Base-by-base conservation (phyloP, 2,888 invertebrate species). In the Choristoneura rosaceana region DNA sequence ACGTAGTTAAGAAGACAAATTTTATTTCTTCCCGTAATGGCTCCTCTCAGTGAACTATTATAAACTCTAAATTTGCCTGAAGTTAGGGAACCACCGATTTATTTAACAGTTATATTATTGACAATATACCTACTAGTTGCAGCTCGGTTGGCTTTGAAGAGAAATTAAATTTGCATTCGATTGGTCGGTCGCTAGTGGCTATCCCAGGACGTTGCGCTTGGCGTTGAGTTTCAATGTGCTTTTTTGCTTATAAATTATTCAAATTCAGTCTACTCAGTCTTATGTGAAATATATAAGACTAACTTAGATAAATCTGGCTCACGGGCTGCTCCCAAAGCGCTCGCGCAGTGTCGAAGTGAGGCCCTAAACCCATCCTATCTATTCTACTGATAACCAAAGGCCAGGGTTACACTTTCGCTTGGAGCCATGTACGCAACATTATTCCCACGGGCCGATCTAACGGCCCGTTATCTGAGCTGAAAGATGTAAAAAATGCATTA, bases 1-100 rank as follows among this genome's bases (percentile, higher is more conserved):
- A 77, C 76, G 77, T 76, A 78, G 76, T 74, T 74, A 75, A 71
- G 73, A 73, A 50, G 63, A 62, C 55, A 71, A 41, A 43, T 69
- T 69, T 68, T 64, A 68, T 73, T 73, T 64, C 63, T 64, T 34
- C 50, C 50, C 15, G 38, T 67, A 47, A 68, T 68, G 68, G 17
- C 33, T 41, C 61, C 61, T 45, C 45, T 41, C 63, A 50, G 38
- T 52, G n/a, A 64, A 69, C 43, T 64, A 70, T 73, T 68, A 69
- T 52, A 63, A 47, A 59, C 25, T 66, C 47, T 7, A 34, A 64
- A 66, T 17, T 63, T 9, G 14, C 7, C 25, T 9, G 45, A 45
- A 63, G 33, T 47, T 14, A 33, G 3, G n/a, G 33, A 25, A 63
- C 4, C 4, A 25, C 10, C 12, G 61, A 15, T 61, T 25, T 43